Evolutionary conservation across 2,113 vertebrate genomes (phyloP).

Genomic region (Tonatia bakeri): DNA sequence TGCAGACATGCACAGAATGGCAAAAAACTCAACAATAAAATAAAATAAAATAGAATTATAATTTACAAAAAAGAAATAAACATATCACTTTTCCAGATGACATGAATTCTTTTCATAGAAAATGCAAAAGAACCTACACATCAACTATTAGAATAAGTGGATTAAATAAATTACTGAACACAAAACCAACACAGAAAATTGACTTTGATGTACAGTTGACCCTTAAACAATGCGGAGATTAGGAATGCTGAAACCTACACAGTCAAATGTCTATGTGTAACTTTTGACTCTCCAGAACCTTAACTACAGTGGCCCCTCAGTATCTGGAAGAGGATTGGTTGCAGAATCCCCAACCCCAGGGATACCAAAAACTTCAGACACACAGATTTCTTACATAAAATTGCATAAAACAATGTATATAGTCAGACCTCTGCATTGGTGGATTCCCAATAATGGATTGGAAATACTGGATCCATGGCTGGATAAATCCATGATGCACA

Average conservation of each 20-base stretch:
- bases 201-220: background rate
- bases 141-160: background rate
- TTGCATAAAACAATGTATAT: background rate
- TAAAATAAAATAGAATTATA: background rate
- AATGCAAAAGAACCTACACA: background rate
- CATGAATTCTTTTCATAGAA: background rate
- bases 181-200: background rate
- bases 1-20: background rate
- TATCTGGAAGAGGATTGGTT: background rate
- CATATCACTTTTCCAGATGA: background rate
- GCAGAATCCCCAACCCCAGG: accelerated
- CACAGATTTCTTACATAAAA: background rate
- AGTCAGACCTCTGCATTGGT: background rate
- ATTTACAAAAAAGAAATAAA: background rate
- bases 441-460: background rate
- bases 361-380: background rate
- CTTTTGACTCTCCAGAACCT: background rate
- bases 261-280: background rate
- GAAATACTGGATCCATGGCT: background rate
- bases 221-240: background rate
- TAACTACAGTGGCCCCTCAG: background rate
- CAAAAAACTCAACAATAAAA: background rate
- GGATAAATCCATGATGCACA: background rate
- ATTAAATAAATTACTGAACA: conserved; percentile 1
- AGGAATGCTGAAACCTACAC: background rate